Base-by-base conservation (phyloP, 2,888 invertebrate genomes). In the Parelbella ahira region DNA sequence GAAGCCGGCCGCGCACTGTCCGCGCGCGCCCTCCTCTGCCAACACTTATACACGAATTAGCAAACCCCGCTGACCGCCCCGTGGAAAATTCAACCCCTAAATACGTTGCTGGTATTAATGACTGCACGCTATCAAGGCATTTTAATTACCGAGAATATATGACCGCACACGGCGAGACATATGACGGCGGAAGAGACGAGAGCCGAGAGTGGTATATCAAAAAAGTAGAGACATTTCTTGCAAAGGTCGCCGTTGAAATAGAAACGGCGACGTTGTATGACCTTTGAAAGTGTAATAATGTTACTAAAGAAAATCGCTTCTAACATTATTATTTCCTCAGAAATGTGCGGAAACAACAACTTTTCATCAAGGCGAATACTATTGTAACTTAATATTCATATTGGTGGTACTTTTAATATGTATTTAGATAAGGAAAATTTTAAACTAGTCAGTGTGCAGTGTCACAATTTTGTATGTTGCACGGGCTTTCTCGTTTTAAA, bases 1-100 rank as follows among this genome's bases (percentile, higher is more conserved):
- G 70, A 82, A 76, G 77, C 77, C 77, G 79, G 68, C 68, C 77
- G 81, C 70, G 68, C 69, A 86, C 84, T 84, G 84, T 69, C 81
- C 82, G 74, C 63, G 63, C 69, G 68, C 59, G 49, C 65, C 58
- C 60, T 50, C 58, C 58, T 51, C 68, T 52, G 58, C 74, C 74
- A 53, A 64, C 76, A 72, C 80, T 79, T 82, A 82, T 81, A 83
- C 67, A 50, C 59, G 54, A 41, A 62, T 57, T 68, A 68, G 68
- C 72, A 66, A 64, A 63, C 61, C 53, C 58, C 51, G 58, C 58
- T 71, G 73, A 64, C 79, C 76, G 71, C 75, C 78, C 79, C 68
- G 69, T 78, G 68, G 58, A 61, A 68, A 66, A 73, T 76, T 70
- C 72, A 75, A 74, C 76, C 80, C 81, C 80, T 64, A 57, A 71